Base-by-base conservation (phyloP, 1,140 invertebrate genomes). In the Drosophila prosaltans region DNA sequence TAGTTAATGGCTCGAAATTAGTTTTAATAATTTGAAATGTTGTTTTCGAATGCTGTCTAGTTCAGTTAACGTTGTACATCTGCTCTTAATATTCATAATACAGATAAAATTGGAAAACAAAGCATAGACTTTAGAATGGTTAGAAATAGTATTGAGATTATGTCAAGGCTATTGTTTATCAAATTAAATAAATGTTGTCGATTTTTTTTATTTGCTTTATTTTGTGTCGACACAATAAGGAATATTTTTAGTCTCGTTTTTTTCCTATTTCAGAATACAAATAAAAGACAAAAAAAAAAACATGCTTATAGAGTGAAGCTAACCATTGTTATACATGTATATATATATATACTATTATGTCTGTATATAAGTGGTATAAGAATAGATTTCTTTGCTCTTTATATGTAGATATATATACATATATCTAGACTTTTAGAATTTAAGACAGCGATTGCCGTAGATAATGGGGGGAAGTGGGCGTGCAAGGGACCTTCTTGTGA, bases 231-330 rank as follows among this genome's bases (percentile, higher is more conserved):
- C 45, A 51, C 21, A 51, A 51, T 51, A 51, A 51, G 45, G 45
- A 51, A 51, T 51, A 51, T 26, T 51, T 51, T 51, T 51, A 51
- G 21, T 51, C 24, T 51, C 45, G 45, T 51, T 51, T 51, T 48
- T 48, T 9, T 10, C 24, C 2, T 51, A 51, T 26, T 51, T 51
- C 21, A 51, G 24, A 51, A 24, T 26, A 51, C 8, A 26, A 51
- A 26, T 51, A 0, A 51, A 51, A 51, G 16, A 16, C 3, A 10
- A 26, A 26, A 51, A 21, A 51, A 21, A 48, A 48, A 16, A 26
- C 45, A 51, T 51, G 45, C 45, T 51, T 51, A 26, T 51, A 51
- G n/a, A 51, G 45, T 51, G 45, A 51, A 26, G 45, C 45, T 51
- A 51, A 51, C 16, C 45, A 51, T 16, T 48, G 45, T 51, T 21